phyloP scores from a whole-genome alignment of 2,113 vertebrate genomes.

The cattle (Bos taurus) region ARS-UCD2.0 NC_037330.1:113414001-113414500 shows the following conservation, averaged over 20 bases:
- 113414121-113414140: background rate
- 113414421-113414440: background rate
- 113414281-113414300: background rate
- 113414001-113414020: background rate
- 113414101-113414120: background rate
- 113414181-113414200: background rate
- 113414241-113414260: background rate
- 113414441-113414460: background rate
- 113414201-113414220: background rate
- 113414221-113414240: background rate
- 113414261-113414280: background rate
- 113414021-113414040: background rate
- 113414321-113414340: background rate
- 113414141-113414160: background rate
- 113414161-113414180: background rate
- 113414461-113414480: background rate
- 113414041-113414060: background rate
- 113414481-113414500: background rate
- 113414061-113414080: background rate
- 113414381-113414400: background rate
- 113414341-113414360: background rate
- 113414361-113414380: background rate
- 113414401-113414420: background rate
- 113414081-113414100: background rate
- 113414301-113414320: background rate